phyloP scores from a whole-genome alignment of 1,140 invertebrate genomes.

The Bombus superbus region DNA sequence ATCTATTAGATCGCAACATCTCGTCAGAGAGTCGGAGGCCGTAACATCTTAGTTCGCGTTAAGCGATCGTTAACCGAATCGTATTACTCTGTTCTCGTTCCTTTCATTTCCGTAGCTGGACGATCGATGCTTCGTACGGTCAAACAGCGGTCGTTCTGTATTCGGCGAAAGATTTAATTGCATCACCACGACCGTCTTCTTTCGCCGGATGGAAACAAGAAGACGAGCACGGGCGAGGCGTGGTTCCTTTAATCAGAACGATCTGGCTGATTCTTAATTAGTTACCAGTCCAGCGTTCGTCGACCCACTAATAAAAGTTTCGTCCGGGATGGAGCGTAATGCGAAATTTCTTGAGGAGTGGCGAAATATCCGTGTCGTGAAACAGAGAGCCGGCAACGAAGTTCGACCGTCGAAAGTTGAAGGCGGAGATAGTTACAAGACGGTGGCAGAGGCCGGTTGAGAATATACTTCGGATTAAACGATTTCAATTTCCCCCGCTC shows the following conservation, averaged over 20 bases:
- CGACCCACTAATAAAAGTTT: slow-evolving; percentile 33
- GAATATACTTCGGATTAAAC: slow-evolving; percentile 53
- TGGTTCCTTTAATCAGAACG: slow-evolving; percentile 35
- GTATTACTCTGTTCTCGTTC: background rate
- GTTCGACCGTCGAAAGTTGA: slow-evolving; percentile 33
- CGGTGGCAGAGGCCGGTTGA: slow-evolving; percentile 13
- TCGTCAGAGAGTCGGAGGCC: too few species aligned
- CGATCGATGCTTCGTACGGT: background rate
- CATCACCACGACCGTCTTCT: background rate
- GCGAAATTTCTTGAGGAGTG: slow-evolving; percentile 2
- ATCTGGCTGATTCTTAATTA: slow-evolving; percentile 42
- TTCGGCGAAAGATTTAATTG: slow-evolving; percentile 26
- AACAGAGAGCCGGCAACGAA: background rate
- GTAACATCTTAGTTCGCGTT: background rate
- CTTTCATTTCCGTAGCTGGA: background rate
- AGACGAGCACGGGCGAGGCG: background rate
- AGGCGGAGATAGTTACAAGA: slow-evolving; percentile 36
- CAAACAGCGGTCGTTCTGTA: background rate
- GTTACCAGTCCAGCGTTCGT: background rate
- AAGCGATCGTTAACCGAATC: too few species aligned
- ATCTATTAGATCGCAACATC: too few species aligned
- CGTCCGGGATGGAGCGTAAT: background rate
- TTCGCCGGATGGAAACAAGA: background rate
- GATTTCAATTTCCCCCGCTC: slow-evolving; percentile 42
- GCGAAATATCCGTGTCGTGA: slow-evolving; percentile 4